These are phyloP conservation scores for Trichomycterus rosablanca DNA, from an alignment of 2,113 vertebrate genomes.

Conservation along the genomic window DNA sequence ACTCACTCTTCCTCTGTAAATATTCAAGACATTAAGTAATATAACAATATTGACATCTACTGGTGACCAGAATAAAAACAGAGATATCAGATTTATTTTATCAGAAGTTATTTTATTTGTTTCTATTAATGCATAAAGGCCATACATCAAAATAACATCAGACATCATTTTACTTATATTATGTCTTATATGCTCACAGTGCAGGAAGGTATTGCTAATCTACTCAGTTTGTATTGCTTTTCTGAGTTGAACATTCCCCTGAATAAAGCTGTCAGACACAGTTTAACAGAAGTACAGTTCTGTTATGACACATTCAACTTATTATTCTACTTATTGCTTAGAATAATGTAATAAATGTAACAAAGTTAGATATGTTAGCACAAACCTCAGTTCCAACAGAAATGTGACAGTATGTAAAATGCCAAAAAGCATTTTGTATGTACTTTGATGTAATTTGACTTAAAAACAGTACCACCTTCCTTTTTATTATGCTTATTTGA, in stretches of 20 bases:
- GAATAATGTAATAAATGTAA: not conserved
- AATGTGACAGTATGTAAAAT: too few species aligned
- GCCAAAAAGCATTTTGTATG: too few species aligned
- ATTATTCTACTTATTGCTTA: not conserved
- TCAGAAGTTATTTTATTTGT: too few species aligned
- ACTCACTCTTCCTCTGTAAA: not conserved
- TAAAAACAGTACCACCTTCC: too few species aligned
- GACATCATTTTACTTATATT: not conserved
- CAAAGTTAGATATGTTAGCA: not conserved
- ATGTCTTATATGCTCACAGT: not conserved
- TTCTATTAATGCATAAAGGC: too few species aligned
- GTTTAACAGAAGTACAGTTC: not conserved
- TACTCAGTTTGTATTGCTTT: conserved; percentile 4
- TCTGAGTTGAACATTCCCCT: not conserved
- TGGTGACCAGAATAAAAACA: conserved; percentile 20
- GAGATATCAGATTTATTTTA: too few species aligned
- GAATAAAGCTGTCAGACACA: conserved; percentile 7
- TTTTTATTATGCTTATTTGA: too few species aligned
- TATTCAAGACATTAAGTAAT: not conserved
- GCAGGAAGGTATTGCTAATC: not conserved
- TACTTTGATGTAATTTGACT: too few species aligned
- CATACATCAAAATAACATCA: too few species aligned
- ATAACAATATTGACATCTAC: conserved; percentile 28
- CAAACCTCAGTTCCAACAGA: too few species aligned
- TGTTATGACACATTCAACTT: not conserved